These are phyloP conservation scores for Dicyrtoma fusca DNA, from an alignment of 2,888 invertebrate genomes.

Conservation along the genomic window DNA sequence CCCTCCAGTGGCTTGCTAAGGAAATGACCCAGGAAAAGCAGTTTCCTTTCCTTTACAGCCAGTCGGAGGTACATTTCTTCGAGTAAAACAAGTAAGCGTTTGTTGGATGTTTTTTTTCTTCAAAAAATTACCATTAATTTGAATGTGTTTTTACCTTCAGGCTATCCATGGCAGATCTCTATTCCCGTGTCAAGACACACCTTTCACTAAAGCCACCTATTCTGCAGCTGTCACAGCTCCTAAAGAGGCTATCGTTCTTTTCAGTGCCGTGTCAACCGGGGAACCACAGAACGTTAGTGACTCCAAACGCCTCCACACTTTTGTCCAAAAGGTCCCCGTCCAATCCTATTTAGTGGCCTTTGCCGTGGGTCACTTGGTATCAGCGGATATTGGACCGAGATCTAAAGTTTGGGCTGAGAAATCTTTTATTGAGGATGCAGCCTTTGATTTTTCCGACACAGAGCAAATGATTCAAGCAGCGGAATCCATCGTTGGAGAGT, in stretches of 20 bases:
- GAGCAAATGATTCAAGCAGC: slow-evolving; percentile 79
- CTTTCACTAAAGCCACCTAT: slow-evolving; percentile 84
- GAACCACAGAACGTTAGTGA: slow-evolving; percentile 60
- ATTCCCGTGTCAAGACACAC: slow-evolving; percentile 90
- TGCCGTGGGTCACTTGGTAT: slow-evolving; percentile 80
- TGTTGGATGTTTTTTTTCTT: not conserved
- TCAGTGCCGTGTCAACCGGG: slow-evolving; percentile 74
- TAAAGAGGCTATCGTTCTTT: slow-evolving; percentile 75
- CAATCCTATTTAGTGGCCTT: slow-evolving; percentile 89
- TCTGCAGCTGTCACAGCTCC: slow-evolving; percentile 73
- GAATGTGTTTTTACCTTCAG: slow-evolving; percentile 60
- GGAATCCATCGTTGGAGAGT: slow-evolving; percentile 74
- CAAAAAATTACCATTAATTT: not conserved
- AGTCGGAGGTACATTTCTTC: slow-evolving; percentile 69
- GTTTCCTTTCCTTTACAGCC: slow-evolving; percentile 82
- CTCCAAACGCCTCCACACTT: slow-evolving; percentile 64
- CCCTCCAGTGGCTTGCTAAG: slow-evolving; percentile 84
- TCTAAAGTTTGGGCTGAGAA: slow-evolving; percentile 89
- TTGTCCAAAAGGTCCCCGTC: slow-evolving; percentile 77
- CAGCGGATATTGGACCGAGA: slow-evolving; percentile 74
- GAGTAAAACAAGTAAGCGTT: not conserved
- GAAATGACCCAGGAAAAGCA: slow-evolving; percentile 84
- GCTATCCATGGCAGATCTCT: slow-evolving; percentile 88
- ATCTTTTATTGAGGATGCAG: slow-evolving; percentile 79
- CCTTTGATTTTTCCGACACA: slow-evolving; percentile 86